phyloP scores from a whole-genome alignment of 2,797 vertebrate genomes.

The Champsocephalus gunnari region DNA sequence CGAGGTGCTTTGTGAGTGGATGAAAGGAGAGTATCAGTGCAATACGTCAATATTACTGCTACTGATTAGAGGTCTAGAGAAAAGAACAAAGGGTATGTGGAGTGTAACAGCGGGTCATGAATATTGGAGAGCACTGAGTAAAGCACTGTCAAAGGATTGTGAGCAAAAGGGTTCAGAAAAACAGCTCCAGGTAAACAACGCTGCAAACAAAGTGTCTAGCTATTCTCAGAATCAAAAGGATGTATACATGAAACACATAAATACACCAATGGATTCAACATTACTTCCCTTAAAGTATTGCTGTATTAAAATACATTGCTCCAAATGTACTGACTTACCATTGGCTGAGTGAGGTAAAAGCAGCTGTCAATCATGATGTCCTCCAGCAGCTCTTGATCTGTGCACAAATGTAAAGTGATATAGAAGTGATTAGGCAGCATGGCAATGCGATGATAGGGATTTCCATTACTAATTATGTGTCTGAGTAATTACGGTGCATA shows the following conservation, averaged over 20 bases:
- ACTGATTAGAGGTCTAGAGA: slow-evolving; percentile 50
- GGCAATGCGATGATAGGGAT: slow-evolving; percentile 18
- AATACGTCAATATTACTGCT: slow-evolving; percentile 52
- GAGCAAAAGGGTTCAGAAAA: slow-evolving; percentile 18
- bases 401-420: slow-evolving; percentile 36
- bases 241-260: neutral
- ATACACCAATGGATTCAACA: slow-evolving; percentile 6
- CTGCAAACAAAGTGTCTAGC: slow-evolving; percentile 4
- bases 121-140: slow-evolving; percentile 27
- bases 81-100: slow-evolving; percentile 41
- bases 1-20: slow-evolving; percentile 55
- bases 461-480: slow-evolving; percentile 43
- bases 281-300: neutral
- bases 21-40: slow-evolving; percentile 50
- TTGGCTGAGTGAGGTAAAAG: slow-evolving; percentile 82
- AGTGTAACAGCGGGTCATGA: slow-evolving; percentile 31
- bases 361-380: slow-evolving; percentile 89
- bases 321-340: slow-evolving; percentile 84
- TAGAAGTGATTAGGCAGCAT: slow-evolving; percentile 38
- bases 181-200: slow-evolving; percentile 23
- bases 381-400: slow-evolving; percentile 94
- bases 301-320: slow-evolving; percentile 5
- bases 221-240: slow-evolving; percentile 14
- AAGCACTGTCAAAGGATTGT: slow-evolving; percentile 10
- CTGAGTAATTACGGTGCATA: slow-evolving; percentile 41